These are phyloP conservation scores for Rhadina sibilatrix DNA, from an alignment of 2,113 vertebrate species.

Conservation along the genomic window DNA sequence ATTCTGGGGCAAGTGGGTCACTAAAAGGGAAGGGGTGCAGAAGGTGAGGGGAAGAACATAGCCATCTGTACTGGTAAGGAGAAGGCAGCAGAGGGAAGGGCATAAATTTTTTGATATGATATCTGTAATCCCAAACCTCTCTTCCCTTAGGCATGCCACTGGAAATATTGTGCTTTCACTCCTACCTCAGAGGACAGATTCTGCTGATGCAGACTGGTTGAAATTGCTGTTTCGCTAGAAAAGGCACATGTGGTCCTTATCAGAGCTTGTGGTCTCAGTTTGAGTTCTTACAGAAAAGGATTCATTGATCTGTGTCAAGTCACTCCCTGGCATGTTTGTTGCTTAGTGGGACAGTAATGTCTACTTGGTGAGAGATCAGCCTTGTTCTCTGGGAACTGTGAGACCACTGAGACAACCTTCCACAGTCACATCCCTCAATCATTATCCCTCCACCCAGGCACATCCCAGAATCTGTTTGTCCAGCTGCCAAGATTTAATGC, in stretches of 20 bases:
- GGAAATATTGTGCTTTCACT: slow-evolving; percentile 28
- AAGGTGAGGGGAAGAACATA: not conserved
- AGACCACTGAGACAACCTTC: not conserved
- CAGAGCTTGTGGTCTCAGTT: not conserved
- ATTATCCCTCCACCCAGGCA: not conserved
- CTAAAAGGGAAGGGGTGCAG: not conserved
- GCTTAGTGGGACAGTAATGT: not conserved
- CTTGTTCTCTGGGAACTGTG: not conserved
- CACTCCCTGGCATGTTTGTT: not conserved
- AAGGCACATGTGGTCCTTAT: not conserved
- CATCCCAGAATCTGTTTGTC: not conserved
- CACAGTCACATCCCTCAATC: not conserved
- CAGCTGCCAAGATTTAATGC: not conserved
- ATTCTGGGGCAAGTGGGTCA: not conserved
- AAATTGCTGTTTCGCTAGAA: slow-evolving; percentile 3
- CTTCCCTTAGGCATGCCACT: slow-evolving; percentile 5
- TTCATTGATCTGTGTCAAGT: not conserved
- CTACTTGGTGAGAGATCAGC: not conserved
- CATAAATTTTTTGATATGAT: not conserved
- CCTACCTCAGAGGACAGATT: not conserved
- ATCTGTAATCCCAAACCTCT: slow-evolving; percentile 22
- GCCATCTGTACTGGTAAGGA: not conserved
- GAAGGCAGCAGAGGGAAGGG: not conserved
- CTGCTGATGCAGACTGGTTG: slow-evolving; percentile 11
- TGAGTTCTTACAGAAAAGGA: not conserved